Conservation (phyloP, 30 jellyfish, hydroid and myxozoan species). For the Turritopsis rubra region DNA sequence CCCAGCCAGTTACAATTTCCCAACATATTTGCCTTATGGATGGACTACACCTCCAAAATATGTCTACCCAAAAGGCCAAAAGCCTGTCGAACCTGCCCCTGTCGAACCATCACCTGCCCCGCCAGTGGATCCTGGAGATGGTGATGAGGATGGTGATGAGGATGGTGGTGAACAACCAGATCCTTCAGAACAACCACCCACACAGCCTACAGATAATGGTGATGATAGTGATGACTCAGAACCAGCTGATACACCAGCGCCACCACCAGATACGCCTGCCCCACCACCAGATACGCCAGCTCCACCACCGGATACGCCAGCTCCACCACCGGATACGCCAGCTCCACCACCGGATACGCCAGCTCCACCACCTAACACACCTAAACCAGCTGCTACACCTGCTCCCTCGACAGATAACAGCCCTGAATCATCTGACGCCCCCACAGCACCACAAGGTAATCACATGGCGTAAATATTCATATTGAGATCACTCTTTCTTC, state of each 20-base stretch:
- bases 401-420: slow-evolving; percentile 13
- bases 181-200: not conserved
- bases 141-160: not conserved
- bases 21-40: slow-evolving; percentile 16
- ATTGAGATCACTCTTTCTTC: not conserved
- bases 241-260: slow-evolving; percentile 28
- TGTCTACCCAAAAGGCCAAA: slow-evolving; percentile 17
- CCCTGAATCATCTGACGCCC: too few relatives aligned
- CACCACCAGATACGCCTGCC: slow-evolving; percentile 66
- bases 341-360: slow-evolving; percentile 48
- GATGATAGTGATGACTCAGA: slow-evolving; percentile 12
- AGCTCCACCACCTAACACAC: slow-evolving; percentile 53
- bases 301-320: slow-evolving; percentile 52
- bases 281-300: slow-evolving; percentile 47
- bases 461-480: not conserved
- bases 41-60: slow-evolving; percentile 20
- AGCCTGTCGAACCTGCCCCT: slow-evolving; percentile 29
- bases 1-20: slow-evolving; percentile 22
- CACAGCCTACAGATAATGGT: not conserved
- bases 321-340: slow-evolving; percentile 65
- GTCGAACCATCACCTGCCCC: slow-evolving; percentile 5
- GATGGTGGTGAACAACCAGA: not conserved
- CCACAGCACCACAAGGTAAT: not conserved
- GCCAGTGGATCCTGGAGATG: not conserved
- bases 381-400: slow-evolving; percentile 39